phyloP scores from a whole-genome alignment of 2,888 invertebrate species.

The Melanchra persicariae region DNA sequence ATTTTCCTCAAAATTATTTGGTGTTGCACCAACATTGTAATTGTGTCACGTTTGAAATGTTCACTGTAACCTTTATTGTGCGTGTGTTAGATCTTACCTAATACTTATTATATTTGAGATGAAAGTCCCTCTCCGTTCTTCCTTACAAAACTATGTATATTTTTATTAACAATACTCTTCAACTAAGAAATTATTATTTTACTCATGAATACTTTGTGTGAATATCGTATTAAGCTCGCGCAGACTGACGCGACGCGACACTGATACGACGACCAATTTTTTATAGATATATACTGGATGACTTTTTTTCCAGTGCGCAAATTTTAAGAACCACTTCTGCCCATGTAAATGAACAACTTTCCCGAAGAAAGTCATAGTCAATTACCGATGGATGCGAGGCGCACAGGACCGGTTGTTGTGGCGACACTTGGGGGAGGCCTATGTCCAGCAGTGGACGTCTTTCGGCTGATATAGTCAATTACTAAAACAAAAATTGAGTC shows the following conservation, averaged over 20 bases:
- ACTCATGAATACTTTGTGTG: background rate
- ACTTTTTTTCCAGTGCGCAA: no score
- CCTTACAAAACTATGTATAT: background rate
- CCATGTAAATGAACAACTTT: no score
- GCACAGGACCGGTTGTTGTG: no score
- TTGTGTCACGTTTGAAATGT: constrained; percentile 21
- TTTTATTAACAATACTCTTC: background rate
- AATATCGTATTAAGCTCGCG: background rate
- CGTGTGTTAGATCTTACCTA: constrained; percentile 22
- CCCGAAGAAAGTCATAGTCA: no score
- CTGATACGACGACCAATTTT: background rate
- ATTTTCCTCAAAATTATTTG: constrained; percentile 26
- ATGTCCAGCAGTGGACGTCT: no score
- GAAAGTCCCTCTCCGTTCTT: background rate
- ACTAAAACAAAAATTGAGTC: no score
- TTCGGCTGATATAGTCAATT: no score
- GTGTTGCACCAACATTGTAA: constrained; percentile 19
- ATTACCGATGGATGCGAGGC: no score
- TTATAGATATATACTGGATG: no score
- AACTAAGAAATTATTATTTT: background rate
- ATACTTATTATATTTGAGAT: constrained; percentile 13
- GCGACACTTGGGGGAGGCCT: no score
- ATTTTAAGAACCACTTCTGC: no score
- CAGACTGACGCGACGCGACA: background rate
- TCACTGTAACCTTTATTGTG: constrained; percentile 24